phyloP scores from a whole-genome alignment of 2,797 vertebrate genomes.

The Anomalospiza imberbis region DNA sequence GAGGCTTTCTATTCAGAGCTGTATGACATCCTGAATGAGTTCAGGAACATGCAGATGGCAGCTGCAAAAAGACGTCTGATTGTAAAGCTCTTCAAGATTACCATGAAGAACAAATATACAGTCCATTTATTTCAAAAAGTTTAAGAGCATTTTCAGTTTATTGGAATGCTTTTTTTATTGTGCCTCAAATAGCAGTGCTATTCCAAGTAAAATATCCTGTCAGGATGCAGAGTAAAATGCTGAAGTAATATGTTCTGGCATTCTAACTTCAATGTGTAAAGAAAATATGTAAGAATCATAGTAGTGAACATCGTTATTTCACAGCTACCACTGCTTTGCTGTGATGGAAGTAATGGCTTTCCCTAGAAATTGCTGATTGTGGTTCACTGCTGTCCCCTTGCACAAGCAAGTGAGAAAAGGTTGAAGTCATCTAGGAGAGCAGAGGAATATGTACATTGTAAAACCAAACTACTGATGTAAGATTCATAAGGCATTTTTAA shows the following conservation, averaged over 20 bases:
- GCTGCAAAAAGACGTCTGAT: constrained; percentile 6
- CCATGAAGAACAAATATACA: constrained; percentile 24
- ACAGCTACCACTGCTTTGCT: not conserved
- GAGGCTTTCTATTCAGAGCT: constrained; percentile 21
- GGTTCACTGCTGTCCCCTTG: not conserved
- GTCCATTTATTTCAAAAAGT: constrained; percentile 1
- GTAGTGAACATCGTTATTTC: not conserved
- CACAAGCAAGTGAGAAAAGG: not conserved
- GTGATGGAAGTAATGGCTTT: not conserved
- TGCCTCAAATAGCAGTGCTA: not conserved
- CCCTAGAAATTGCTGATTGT: not conserved
- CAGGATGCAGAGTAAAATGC: not conserved
- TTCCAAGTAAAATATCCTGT: not conserved
- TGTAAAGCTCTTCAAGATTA: constrained; percentile 35
- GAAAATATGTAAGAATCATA: not conserved
- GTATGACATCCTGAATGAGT: not conserved
- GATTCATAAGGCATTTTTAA: rapidly evolving
- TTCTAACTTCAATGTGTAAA: not conserved
- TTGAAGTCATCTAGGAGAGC: not conserved
- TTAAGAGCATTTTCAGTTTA: not conserved
- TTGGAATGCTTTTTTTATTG: not conserved
- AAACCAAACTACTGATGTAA: not conserved
- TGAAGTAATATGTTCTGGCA: constrained; percentile 13
- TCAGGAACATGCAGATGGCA: constrained; percentile 39
- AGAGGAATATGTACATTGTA: not conserved